These are phyloP conservation scores for Archips xylosteana DNA, from an alignment of 2,888 invertebrate species.

Conservation along the genomic window DNA sequence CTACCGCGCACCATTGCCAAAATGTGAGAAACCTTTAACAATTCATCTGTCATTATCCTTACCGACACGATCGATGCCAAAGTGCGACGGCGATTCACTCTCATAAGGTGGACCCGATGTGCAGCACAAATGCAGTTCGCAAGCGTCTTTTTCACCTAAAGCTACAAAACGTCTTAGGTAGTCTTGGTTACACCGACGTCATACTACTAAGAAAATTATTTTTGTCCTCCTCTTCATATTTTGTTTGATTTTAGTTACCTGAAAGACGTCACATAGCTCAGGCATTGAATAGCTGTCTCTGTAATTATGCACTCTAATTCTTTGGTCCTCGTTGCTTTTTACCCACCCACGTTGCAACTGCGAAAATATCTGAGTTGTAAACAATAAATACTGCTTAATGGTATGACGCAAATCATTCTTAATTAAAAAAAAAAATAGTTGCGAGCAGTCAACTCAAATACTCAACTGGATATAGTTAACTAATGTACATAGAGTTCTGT, in stretches of 20 bases:
- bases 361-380: too few relatives aligned
- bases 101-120: constrained; percentile 19
- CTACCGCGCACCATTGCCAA: constrained; percentile 73
- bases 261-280: not conserved
- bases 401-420: too few relatives aligned
- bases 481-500: too few relatives aligned
- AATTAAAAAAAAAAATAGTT: too few relatives aligned
- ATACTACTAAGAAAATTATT: not conserved
- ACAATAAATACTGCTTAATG: too few relatives aligned
- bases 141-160: not conserved
- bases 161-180: not conserved
- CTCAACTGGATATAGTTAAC: too few relatives aligned
- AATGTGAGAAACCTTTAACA: constrained; percentile 74
- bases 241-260: not conserved
- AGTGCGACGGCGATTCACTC: constrained; percentile 20
- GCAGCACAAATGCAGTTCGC: not conserved
- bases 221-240: not conserved
- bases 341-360: not conserved
- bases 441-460: too few relatives aligned
- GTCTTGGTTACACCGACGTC: not conserved
- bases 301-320: not conserved
- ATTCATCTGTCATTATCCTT: constrained; percentile 75
- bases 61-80: constrained; percentile 38
- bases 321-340: not conserved
- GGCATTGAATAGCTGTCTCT: not conserved